These are phyloP conservation scores for Callospermophilus lateralis DNA, from an alignment of 2,113 vertebrate genomes.

Conservation along the genomic window DNA sequence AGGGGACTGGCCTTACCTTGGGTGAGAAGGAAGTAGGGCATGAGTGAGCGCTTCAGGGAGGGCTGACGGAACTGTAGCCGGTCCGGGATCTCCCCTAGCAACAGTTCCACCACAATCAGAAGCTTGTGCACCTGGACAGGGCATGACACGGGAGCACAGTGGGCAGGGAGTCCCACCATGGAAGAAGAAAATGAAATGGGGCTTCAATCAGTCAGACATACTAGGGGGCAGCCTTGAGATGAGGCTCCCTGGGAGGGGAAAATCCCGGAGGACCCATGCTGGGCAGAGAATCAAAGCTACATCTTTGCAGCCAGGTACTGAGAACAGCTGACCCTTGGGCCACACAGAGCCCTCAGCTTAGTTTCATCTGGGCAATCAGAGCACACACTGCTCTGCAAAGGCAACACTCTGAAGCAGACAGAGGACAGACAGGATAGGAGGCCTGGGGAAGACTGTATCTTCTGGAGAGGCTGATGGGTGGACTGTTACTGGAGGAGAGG, in stretches of 20 bases:
- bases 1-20: slow-evolving; percentile 88
- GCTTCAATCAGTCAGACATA: neutral
- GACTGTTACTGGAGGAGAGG: too few species aligned
- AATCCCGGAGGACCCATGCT: neutral
- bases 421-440: neutral
- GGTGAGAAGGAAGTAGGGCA: slow-evolving; percentile 99
- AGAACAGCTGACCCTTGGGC: neutral
- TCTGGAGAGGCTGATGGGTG: too few species aligned
- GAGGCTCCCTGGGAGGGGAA: neutral
- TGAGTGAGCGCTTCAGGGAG: slow-evolving; percentile 97
- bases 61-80: slow-evolving; percentile 98
- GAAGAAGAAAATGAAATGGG: neutral
- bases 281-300: neutral
- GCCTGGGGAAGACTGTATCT: neutral
- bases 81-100: slow-evolving; percentile 98
- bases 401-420: neutral
- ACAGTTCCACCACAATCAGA: slow-evolving; percentile 97
- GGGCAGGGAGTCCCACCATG: neutral
- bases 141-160: neutral
- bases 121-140: slow-evolving; percentile 95
- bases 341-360: neutral
- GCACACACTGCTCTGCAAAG: neutral
- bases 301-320: neutral
- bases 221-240: accelerated
- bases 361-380: too few species aligned